Evolutionary conservation across 2,888 invertebrate species (phyloP), one percentile per base, ranked within the genome.

Genomic region (Lepas anatifera): DNA sequence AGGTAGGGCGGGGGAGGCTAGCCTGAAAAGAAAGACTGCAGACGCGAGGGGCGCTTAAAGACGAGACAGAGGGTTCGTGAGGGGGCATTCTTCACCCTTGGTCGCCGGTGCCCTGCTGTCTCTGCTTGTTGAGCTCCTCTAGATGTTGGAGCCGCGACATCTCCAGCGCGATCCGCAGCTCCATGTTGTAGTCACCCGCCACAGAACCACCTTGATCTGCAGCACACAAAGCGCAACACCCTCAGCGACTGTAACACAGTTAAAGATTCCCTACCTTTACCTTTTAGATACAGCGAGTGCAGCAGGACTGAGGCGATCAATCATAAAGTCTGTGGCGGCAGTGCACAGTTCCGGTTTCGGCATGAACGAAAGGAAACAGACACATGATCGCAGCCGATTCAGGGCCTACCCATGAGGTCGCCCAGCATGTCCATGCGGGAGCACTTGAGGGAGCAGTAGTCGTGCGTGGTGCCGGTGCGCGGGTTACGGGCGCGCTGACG

Each of bases 91-190:
- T n/a, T n/a, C n/a, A n/a, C n/a, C n/a, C n/a, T n/a, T n/a, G n/a
- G 16, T 18, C 66, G 3, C n/a, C 7, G 13, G 48, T 71, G 29
- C 71, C 70, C 46, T 70, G 71, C 70, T 78, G 81, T 48, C 77
- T 81, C 77, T 83, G 81, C 74, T 83, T 82, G 76, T 83, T 80
- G 74, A 83, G 79, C 76, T 87, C 87, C 77, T 85, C 84, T 67
- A 86, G 83, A 82, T 85, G 85, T 79, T 87, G 87, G 63, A 87
- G 80, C 25, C 87, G 80, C 1, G 87, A 87, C 86, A 87, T 86
- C 78, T 87, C 87, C 71, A 87, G 77, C 0, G 87, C 87, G 72
- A 87, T 84, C 72, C 86, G 82, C 66, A 87, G 79, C 76, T 87
- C 87, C 82, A 87, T 84, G 75, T 83, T 84, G 76, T 84, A 84